A percentile compares a stretch with the other conserved stretches of the same genome.
These are phyloP conservation scores for Hypomecis atomaria DNA, from an alignment of 2,888 invertebrate species.

Conservation along the genomic window DNA sequence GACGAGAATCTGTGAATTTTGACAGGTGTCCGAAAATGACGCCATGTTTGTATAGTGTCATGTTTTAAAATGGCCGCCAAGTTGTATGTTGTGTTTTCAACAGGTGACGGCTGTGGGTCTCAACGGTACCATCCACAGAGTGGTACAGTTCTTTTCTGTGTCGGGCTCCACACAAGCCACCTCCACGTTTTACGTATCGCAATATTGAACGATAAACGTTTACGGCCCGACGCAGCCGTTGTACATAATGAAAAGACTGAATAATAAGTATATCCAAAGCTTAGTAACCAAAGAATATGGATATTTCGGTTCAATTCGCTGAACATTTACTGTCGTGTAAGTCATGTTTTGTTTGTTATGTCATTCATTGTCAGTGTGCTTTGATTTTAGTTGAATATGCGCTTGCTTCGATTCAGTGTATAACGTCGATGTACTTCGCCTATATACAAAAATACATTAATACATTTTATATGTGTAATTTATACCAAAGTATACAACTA, in stretches of 20 bases:
- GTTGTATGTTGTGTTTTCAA: constrained; percentile 82
- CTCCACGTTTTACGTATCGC: constrained; percentile 87
- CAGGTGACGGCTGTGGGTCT: constrained; percentile 86
- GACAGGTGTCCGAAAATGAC: constrained; percentile 39
- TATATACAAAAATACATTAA: constrained; percentile 28
- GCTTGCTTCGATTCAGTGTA: constrained; percentile 77
- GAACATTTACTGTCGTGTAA: constrained; percentile 81
- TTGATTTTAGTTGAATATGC: constrained; percentile 68
- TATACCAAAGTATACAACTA: constrained; percentile 23
- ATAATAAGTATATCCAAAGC: constrained; percentile 80
- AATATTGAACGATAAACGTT: constrained; percentile 77
- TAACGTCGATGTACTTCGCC: constrained; percentile 44
- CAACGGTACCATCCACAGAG: constrained; percentile 86
- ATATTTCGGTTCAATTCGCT: constrained; percentile 76
- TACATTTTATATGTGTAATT: constrained; percentile 27
- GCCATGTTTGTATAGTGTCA: constrained; percentile 52
- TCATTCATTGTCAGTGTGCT: constrained; percentile 84
- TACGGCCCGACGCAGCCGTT: constrained; percentile 62
- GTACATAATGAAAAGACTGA: constrained; percentile 82
- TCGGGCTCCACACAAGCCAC: constrained; percentile 86
- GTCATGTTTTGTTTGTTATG: constrained; percentile 84
- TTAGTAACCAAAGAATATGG: constrained; percentile 69
- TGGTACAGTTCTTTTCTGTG: constrained; percentile 87
- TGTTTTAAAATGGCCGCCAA: constrained; percentile 65
- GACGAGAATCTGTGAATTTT: constrained; percentile 40